Evolutionary conservation across 2,888 invertebrate genomes (phyloP).

Genomic region (Apodemia hepburni): DNA sequence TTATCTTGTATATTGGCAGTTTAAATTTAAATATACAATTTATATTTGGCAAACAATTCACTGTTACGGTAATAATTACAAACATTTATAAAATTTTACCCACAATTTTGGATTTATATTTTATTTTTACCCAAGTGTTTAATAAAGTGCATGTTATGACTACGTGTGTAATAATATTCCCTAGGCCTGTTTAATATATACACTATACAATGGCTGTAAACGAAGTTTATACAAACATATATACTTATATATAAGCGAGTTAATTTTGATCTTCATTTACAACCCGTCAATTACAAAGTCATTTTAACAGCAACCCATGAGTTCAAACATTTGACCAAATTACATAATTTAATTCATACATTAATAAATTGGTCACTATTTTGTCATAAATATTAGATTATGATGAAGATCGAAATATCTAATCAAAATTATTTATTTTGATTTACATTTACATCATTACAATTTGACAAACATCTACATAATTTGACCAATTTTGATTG

Average conservation of each 20-base stretch:
- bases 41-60: neutral
- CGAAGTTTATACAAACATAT: slow-evolving; percentile 28
- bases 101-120: neutral
- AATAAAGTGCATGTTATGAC: slow-evolving; percentile 5
- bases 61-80: no score
- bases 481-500: neutral
- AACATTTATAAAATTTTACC: neutral
- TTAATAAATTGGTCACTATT: slow-evolving; percentile 10
- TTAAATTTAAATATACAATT: no score
- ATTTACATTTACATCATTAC: neutral
- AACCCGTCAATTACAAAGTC: slow-evolving; percentile 19
- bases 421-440: neutral
- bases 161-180: slow-evolving; percentile 18
- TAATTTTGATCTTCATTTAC: slow-evolving; percentile 23
- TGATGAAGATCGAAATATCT: neutral
- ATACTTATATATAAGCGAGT: slow-evolving; percentile 21
- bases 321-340: slow-evolving; percentile 3
- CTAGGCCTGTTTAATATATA: slow-evolving; percentile 26
- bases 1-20: no score
- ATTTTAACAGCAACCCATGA: neutral
- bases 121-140: neutral
- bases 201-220: slow-evolving; percentile 28
- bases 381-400: neutral
- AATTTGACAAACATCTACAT: neutral
- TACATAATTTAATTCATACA: neutral